Base-by-base conservation (phyloP, 2,797 vertebrate genomes). In the Pangasius djambal region DNA sequence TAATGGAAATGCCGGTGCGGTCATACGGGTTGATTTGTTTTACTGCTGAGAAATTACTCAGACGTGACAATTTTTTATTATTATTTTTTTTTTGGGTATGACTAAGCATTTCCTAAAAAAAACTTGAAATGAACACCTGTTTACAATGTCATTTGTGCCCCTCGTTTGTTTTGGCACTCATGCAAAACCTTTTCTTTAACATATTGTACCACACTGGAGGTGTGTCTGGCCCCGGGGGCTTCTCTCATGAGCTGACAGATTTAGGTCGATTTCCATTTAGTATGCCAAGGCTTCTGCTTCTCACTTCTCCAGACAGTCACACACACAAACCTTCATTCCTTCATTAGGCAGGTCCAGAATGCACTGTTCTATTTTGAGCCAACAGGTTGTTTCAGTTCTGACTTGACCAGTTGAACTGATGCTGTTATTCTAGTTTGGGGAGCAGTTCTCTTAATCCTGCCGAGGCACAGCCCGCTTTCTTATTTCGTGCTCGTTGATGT, bases 221-320 rank as follows among this genome's bases (percentile, higher is more conserved):
- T 63, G 79, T 10, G 22, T 63, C 34, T 13, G 34, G 31, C 37
- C 81, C 81, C 12, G 20, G 57, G 37, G 81, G 79, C 81, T 83
- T 10, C 13, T 83, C 25, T 44, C 37, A 15, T 9, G 37, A 65
- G 25, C 57, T 63, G 81, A 83, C 81, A 83, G 81, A 83, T 83
- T 83, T 28, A 48, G 81, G 81, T 44, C 59, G 13, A n/a, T 44
- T 83, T 83, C 59, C 81, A 44, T 83, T 83, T 61, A 40, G 79
- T 61, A 83, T 83, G 55, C 79, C 12, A 25, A 40, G 18, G 57
- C 79, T 82, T 61, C 40, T 25, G 79, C 57, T 63, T 63, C 81
- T n/a, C 59, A 52, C 65, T 83, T 83, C 81, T 63, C 81, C 34
- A 63, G 34, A 44, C n/a, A 44, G 81, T 83, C 57, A 25, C 75